These are phyloP conservation scores for Amphimallon solstitiale DNA, from an alignment of 2,888 invertebrate genomes.

Conservation along the genomic window DNA sequence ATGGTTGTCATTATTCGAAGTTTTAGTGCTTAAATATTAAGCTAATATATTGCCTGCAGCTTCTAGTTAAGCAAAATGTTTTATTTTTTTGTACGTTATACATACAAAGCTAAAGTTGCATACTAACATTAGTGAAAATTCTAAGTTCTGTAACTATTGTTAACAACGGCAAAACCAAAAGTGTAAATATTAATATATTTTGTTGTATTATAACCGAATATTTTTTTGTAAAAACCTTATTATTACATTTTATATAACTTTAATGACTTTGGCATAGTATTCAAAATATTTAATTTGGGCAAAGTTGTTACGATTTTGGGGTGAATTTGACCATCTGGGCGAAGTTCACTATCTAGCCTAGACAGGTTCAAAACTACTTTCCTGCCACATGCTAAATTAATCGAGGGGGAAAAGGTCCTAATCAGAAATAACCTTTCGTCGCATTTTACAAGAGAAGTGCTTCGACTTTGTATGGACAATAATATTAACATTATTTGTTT, in stretches of 20 bases:
- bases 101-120: no score
- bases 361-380: no score
- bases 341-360: constrained; percentile 1
- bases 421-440: no score
- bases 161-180: not conserved
- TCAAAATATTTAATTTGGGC: constrained; percentile 5
- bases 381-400: no score
- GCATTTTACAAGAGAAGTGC: no score
- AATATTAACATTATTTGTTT: no score
- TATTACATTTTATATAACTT: constrained; percentile 8
- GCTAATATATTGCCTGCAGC: not conserved
- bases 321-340: not conserved
- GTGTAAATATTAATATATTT: not conserved
- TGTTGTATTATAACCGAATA: not conserved
- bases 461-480: no score
- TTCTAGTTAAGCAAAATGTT: not conserved
- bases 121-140: constrained; percentile 1
- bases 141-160: not conserved
- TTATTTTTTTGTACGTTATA: not conserved
- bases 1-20: not conserved
- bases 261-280: not conserved
- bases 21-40: constrained; percentile 4
- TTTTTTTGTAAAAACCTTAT: not conserved
- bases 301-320: not conserved
- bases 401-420: no score